Percentiles rank a stretch among this genome's conserved stretches.
phyloP scores from a whole-genome alignment of 2,888 invertebrate genomes.

The Formica aserva region DNA sequence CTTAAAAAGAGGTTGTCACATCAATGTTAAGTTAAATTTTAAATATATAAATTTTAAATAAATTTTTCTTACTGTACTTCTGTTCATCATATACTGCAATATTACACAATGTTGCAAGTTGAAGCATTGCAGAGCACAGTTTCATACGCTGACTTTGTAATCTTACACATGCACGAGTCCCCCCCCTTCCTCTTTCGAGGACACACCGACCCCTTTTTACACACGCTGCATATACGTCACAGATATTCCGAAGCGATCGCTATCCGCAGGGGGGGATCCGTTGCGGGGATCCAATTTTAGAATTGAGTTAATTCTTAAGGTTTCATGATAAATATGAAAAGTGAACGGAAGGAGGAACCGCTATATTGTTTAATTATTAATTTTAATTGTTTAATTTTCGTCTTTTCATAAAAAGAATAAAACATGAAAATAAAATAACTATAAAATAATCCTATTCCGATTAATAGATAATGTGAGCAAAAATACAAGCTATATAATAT shows the following conservation, averaged over 20 bases:
- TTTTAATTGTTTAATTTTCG: not conserved
- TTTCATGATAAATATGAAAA: constrained; percentile 8
- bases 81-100: not conserved
- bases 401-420: not conserved
- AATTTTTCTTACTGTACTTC: not conserved
- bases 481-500: not conserved
- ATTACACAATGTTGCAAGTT: constrained; percentile 7
- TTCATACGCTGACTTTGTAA: constrained; percentile 13
- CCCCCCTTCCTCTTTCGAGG: constrained; percentile 7
- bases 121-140: not conserved
- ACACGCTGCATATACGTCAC: not conserved
- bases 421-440: not conserved
- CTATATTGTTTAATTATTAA: not conserved
- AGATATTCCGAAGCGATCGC: constrained; percentile 39
- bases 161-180: not conserved
- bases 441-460: not conserved
- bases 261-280: not conserved
- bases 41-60: not conserved
- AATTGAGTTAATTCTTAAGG: constrained; percentile 7
- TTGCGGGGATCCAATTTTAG: not conserved
- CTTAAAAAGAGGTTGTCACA: not conserved
- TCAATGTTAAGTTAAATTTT: not conserved
- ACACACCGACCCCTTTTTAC: constrained; percentile 28
- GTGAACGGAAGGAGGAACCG: not conserved
- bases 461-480: not conserved